Percentiles rank a stretch among this genome's conserved stretches.
These are phyloP conservation scores for Celastrina argiolus DNA, from an alignment of 2,888 invertebrate genomes.

Conservation along the genomic window DNA sequence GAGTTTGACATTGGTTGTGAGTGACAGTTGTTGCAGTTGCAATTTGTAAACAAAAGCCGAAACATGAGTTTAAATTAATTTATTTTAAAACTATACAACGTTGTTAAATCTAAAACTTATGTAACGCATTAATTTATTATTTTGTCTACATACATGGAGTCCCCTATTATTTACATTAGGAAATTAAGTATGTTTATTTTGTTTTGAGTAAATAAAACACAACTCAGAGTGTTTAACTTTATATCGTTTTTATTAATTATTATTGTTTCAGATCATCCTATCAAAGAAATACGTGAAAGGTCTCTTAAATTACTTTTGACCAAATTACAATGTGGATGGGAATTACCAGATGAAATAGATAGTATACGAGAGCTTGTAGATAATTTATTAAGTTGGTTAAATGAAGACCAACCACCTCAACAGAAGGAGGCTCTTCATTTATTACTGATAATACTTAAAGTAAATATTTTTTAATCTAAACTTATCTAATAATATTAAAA, in stretches of 20 bases:
- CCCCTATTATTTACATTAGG: conserved; percentile 49
- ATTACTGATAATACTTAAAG: conserved; percentile 75
- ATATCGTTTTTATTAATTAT: conserved; percentile 8
- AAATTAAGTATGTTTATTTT: conserved; percentile 51
- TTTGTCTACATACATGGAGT: conserved; percentile 30
- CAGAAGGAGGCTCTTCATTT: conserved; percentile 78
- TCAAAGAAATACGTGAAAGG: conserved; percentile 78
- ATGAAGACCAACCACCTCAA: conserved; percentile 68
- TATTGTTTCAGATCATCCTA: conserved; percentile 65
- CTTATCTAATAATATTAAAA: too few relatives aligned
- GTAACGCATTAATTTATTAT: background rate
- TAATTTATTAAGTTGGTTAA: conserved; percentile 81
- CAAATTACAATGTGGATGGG: conserved; percentile 81
- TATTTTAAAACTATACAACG: background rate
- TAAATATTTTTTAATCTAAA: conserved; percentile 41
- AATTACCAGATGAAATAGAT: conserved; percentile 78
- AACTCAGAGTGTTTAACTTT: background rate
- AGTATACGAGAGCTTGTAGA: conserved; percentile 77
- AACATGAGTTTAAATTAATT: background rate
- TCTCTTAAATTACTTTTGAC: conserved; percentile 74
- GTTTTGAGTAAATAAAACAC: conserved; percentile 6
- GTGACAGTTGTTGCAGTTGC: too few relatives aligned
- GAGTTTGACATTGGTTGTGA: too few relatives aligned
- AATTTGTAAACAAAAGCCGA: background rate
- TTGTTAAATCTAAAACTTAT: background rate